Evolutionary conservation across 2,797 vertebrate species (phyloP).

Genomic region (Gorsachius magnificus): DNA sequence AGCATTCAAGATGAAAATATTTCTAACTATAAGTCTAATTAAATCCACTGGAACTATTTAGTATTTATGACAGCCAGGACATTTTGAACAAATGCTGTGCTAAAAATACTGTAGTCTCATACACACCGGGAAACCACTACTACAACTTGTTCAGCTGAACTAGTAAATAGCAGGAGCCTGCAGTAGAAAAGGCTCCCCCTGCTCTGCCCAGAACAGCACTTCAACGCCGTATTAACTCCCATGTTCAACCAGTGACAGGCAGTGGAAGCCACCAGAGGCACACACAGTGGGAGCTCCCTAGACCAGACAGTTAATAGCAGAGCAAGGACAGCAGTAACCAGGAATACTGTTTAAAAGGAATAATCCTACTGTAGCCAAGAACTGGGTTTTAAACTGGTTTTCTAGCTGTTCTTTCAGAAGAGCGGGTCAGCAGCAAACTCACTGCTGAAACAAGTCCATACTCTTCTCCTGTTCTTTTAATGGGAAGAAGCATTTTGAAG

Average conservation of each 20-base stretch:
- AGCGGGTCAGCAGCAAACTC: not conserved
- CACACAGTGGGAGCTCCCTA: not conserved
- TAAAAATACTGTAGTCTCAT: slow-evolving; percentile 12
- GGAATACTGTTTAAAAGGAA: not conserved
- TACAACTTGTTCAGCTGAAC: not conserved
- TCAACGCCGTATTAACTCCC: not conserved
- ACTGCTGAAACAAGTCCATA: not conserved
- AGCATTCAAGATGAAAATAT: not conserved
- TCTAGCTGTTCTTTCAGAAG: not conserved
- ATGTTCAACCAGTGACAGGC: not conserved
- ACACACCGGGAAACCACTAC: not conserved
- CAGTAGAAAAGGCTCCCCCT: not conserved
- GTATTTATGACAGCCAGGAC: slow-evolving; percentile 1
- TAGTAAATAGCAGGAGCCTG: not conserved
- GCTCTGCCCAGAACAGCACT: not conserved
- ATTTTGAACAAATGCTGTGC: slow-evolving; percentile 17
- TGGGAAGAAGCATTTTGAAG: not conserved
- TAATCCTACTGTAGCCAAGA: not conserved
- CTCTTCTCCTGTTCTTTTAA: not conserved
- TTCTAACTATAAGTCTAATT: not conserved
- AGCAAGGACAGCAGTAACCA: not conserved
- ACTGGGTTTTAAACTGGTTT: not conserved
- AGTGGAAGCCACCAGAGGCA: not conserved
- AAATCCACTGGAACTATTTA: not conserved
- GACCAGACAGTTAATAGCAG: not conserved